phyloP scores from a whole-genome alignment of 2,113 vertebrate genomes.

The Phoenicopterus ruber region DNA sequence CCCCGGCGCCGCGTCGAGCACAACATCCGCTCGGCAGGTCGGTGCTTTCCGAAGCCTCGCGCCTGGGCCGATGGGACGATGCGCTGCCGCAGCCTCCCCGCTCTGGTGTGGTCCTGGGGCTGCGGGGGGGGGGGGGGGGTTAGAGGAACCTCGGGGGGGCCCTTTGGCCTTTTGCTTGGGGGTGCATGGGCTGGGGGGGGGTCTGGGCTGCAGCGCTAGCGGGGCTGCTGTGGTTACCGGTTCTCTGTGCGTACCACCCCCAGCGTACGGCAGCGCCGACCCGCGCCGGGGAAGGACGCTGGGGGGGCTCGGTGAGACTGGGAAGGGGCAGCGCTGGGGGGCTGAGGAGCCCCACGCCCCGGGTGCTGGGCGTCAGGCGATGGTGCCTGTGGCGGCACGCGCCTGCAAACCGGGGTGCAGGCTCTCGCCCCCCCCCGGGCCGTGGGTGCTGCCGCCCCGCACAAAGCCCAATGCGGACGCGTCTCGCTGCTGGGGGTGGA shows the following conservation, averaged over 20 bases:
- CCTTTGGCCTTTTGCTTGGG: not conserved
- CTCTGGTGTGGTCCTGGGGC: not conserved
- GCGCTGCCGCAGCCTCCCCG: rapidly evolving
- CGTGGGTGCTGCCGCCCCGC: not conserved
- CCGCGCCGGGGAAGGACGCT: rapidly evolving
- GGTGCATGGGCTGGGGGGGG: rapidly evolving
- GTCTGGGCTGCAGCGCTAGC: rapidly evolving
- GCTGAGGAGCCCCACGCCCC: not conserved
- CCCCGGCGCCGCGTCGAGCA: rapidly evolving
- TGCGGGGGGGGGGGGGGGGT: no score
- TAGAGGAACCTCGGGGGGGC: not conserved
- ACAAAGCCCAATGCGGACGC: rapidly evolving
- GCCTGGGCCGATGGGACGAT: not conserved
- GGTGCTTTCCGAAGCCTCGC: not conserved
- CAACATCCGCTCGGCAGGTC: not conserved
- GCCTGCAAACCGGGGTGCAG: rapidly evolving
- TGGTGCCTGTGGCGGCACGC: rapidly evolving
- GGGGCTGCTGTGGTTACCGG: not conserved
- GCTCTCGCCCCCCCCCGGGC: not conserved
- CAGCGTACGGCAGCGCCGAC: not conserved
- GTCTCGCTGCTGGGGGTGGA: not conserved
- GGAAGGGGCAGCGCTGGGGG: not conserved
- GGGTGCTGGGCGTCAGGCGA: not conserved
- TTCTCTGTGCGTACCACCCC: rapidly evolving
- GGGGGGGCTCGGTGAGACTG: not conserved